These are phyloP conservation scores for Pipistrellus pipistrellus DNA, from an alignment of 2,797 vertebrate genomes.

Conservation along the genomic window DNA sequence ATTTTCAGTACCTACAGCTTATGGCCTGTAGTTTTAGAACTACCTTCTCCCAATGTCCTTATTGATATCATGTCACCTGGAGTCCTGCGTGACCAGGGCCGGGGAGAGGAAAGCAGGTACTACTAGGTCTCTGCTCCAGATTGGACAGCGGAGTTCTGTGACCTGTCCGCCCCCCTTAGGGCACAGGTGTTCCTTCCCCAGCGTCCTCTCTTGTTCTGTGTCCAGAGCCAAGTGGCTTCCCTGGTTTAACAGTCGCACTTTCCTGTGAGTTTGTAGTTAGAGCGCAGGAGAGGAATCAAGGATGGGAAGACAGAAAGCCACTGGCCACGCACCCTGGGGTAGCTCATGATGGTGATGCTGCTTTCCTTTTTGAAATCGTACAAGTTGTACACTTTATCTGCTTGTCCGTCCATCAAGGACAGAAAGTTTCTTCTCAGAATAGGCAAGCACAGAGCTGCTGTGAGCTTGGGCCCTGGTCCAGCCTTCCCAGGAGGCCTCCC, in stretches of 20 bases:
- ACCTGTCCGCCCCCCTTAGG: not conserved
- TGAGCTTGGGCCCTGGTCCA: conserved; percentile 70
- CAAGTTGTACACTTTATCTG: conserved; percentile 71
- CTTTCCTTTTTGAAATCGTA: conserved; percentile 78
- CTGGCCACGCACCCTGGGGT: not conserved
- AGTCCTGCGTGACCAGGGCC: not conserved
- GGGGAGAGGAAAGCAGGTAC: not conserved
- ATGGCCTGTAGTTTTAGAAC: not conserved
- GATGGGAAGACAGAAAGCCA: not conserved
- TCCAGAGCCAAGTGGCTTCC: not conserved
- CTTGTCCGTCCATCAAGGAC: conserved; percentile 54
- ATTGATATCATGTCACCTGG: not conserved
- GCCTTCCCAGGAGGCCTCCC: conserved; percentile 70
- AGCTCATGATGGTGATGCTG: conserved; percentile 23
- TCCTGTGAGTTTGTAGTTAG: not conserved
- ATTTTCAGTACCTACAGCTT: not conserved
- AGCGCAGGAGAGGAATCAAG: not conserved
- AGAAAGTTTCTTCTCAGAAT: conserved; percentile 81
- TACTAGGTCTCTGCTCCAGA: not conserved
- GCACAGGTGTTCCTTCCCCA: not conserved
- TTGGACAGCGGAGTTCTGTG: not conserved
- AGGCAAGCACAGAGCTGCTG: conserved; percentile 77
- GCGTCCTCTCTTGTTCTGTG: not conserved
- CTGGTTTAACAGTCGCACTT: not conserved
- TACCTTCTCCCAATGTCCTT: not conserved